These are phyloP conservation scores for Panopea generosa DNA, from an alignment of 2,888 invertebrate genomes.

Conservation along the genomic window DNA sequence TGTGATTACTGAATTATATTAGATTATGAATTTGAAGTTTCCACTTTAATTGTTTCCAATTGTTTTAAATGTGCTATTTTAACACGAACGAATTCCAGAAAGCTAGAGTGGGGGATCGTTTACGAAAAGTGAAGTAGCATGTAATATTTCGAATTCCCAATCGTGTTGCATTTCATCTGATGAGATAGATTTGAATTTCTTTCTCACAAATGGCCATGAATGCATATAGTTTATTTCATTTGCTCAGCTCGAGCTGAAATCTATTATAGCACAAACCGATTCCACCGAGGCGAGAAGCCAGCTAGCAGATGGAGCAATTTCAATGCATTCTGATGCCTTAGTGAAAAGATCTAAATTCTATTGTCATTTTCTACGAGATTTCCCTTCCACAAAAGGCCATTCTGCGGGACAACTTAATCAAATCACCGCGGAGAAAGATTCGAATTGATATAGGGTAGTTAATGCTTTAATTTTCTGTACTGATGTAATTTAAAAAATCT, in stretches of 20 bases:
- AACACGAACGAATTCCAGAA: conserved; percentile 3
- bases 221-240: conserved; percentile 27
- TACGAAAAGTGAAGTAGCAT: neutral
- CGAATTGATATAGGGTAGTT: conserved; percentile 66
- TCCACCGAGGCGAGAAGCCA: conserved; percentile 32
- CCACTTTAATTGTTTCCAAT: conserved; percentile 20
- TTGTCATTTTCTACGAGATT: conserved; percentile 46
- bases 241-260: conserved; percentile 8
- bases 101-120: neutral
- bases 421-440: conserved; percentile 61
- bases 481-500: conserved; percentile 40
- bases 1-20: conserved; percentile 14
- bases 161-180: conserved; percentile 18
- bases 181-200: conserved; percentile 13
- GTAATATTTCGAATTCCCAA: conserved; percentile 15
- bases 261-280: conserved; percentile 30
- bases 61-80: conserved; percentile 9
- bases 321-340: conserved; percentile 35
- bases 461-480: conserved; percentile 60
- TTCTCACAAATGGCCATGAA: neutral
- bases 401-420: conserved; percentile 50
- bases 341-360: conserved; percentile 39
- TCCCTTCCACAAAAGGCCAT: conserved; percentile 30
- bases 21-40: conserved; percentile 9
- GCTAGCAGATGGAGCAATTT: conserved; percentile 42